These are phyloP conservation scores for Halichoeres trimaculatus DNA, from an alignment of 2,113 vertebrate species.

Conservation along the genomic window DNA sequence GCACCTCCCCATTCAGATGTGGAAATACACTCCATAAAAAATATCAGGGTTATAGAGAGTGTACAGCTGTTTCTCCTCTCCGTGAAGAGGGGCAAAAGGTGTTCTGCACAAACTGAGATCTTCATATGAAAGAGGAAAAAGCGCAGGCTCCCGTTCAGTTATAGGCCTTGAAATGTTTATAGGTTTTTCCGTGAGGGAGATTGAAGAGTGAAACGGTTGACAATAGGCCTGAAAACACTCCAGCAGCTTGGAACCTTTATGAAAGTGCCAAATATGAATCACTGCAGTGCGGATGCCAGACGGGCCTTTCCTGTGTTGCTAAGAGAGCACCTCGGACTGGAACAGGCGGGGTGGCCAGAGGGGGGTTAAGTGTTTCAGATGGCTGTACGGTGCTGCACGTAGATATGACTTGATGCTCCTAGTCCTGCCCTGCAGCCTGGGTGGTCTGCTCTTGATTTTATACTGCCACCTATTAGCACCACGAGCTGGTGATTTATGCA, in stretches of 20 bases:
- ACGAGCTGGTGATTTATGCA: constrained; percentile 82
- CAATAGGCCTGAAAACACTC: constrained; percentile 68
- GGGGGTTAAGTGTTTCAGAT: constrained; percentile 69
- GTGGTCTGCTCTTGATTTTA: constrained; percentile 83
- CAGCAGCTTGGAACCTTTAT: constrained; percentile 80
- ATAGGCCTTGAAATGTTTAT: constrained; percentile 77
- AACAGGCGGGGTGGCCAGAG: constrained; percentile 45
- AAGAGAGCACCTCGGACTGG: constrained; percentile 72
- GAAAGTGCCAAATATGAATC: constrained; percentile 87
- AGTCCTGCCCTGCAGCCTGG: constrained; percentile 77
- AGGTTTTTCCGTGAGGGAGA: constrained; percentile 65
- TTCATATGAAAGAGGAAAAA: constrained; percentile 60
- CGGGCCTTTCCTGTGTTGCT: constrained; percentile 85
- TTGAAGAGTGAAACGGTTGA: constrained; percentile 58
- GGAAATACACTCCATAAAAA: constrained; percentile 40
- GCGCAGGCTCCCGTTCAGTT: constrained; percentile 63
- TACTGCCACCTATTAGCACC: constrained; percentile 83
- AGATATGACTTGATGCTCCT: constrained; percentile 83
- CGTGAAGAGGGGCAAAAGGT: constrained; percentile 25
- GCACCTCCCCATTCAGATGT: constrained; percentile 53
- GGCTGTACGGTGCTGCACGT: constrained; percentile 74
- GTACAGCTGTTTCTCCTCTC: constrained; percentile 29
- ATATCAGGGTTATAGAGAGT: constrained; percentile 24
- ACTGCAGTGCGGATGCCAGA: constrained; percentile 80
- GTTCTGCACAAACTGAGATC: constrained; percentile 14